Evolutionary conservation across 2,113 vertebrate genomes (phyloP), one percentile per base, ranked within the genome.

Genomic region (Alaudala cheleensis): DNA sequence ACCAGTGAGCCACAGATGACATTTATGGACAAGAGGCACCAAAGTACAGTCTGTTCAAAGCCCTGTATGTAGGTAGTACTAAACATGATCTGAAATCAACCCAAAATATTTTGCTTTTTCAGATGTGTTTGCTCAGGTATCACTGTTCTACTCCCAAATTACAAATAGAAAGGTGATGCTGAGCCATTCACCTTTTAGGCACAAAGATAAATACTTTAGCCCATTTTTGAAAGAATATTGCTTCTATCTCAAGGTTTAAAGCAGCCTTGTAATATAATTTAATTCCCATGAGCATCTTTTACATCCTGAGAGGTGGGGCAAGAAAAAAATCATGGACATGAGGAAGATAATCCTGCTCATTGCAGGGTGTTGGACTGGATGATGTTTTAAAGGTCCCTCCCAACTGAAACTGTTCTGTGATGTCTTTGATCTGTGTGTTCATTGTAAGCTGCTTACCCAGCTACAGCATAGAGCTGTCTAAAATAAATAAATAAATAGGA

Each of bases 1-100:
- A 81, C 66, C 93, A 94, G 6, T 81, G 96, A 96, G 91, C 92
- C 77, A 31, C 70, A 10, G 96, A 92, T 96, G 87, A 78, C 90
- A 74, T 96, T 97, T 92, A 95, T 95, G 86, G 83, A 44, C 69
- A 80, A 24, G n/a, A 76, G 49, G 78, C 80, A 91, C 81, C 24
- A 25, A 74, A 77, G 81, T 72, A 71, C 70, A 88, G 50, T 91
- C 86, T 95, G 50, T 81, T 87, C 88, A 74, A 88, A 88, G 58
- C 92, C 93, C 66, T 83, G 22, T 74, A 12, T 62, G 8, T 72
- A 31, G 11, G 34, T 67, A 90, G 61, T 47, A 57, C 39, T 64
- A 85, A 81, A 44, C 47, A 84, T 81, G 50, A 73, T 81, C 70
- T 72, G 66, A 94, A 97, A 90, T 93, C 45, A 88, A 62, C 26